Evolutionary conservation across 2,113 vertebrate genomes (phyloP).

Genomic region (Chitala chitala): DNA sequence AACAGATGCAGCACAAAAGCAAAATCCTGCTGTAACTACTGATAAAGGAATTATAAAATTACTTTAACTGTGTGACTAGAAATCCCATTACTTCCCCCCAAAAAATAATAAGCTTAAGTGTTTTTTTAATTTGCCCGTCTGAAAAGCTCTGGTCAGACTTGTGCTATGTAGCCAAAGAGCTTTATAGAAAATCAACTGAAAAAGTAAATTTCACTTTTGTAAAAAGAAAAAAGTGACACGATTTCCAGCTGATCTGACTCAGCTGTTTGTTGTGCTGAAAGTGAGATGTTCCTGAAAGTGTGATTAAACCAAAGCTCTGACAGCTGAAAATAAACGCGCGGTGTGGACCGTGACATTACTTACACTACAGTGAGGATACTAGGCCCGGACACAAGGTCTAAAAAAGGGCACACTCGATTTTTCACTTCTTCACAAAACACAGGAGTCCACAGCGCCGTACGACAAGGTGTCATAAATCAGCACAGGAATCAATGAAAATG

Average conservation of each 20-base stretch:
- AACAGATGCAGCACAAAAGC: slow-evolving; percentile 37
- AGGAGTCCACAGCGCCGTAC: no score
- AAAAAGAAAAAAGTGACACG: neutral
- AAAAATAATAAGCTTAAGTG: neutral
- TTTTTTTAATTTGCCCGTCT: slow-evolving; percentile 9
- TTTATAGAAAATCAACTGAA: slow-evolving; percentile 8
- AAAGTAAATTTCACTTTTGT: slow-evolving; percentile 23
- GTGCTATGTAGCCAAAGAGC: neutral
- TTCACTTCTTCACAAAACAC: no score
- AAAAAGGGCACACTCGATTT: no score
- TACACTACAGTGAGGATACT: no score
- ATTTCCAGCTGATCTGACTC: slow-evolving; percentile 7
- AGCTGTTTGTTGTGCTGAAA: neutral
- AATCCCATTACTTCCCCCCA: slow-evolving; percentile 41
- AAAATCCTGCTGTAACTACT: slow-evolving; percentile 34
- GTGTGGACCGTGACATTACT: neutral
- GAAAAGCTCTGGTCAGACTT: slow-evolving; percentile 8
- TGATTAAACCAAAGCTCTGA: neutral
- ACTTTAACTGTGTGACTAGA: slow-evolving; percentile 51
- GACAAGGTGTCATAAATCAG: no score
- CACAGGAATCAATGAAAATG: no score
- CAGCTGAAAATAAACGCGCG: neutral
- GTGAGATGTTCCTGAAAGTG: neutral
- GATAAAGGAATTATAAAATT: slow-evolving; percentile 58
- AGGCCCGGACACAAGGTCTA: no score